These are phyloP conservation scores for Zeuzera pyrina DNA, from an alignment of 2,888 invertebrate genomes.

Conservation along the genomic window DNA sequence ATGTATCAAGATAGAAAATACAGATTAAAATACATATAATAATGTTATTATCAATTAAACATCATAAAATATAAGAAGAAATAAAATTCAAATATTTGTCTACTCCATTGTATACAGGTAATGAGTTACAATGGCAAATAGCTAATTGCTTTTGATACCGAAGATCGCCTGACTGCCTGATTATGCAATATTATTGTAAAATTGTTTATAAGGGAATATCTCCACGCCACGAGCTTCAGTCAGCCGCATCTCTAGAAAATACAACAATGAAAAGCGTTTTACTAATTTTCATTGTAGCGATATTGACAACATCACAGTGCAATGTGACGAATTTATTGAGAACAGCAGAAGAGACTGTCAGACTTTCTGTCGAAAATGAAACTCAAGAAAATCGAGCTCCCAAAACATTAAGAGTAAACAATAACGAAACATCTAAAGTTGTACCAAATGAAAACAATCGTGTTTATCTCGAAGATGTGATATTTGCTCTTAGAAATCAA, in stretches of 20 bases:
- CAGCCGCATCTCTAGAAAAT: constrained; percentile 12
- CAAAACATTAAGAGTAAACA: constrained; percentile 12
- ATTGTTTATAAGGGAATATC: constrained; percentile 29
- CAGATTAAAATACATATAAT: background rate
- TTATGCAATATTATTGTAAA: constrained; percentile 32
- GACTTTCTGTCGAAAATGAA: constrained; percentile 3
- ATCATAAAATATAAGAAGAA: background rate
- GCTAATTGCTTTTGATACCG: no score
- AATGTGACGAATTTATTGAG: constrained; percentile 22
- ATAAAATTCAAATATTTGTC: background rate
- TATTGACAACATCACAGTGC: constrained; percentile 10
- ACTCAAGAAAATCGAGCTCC: background rate
- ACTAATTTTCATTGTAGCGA: constrained; percentile 17
- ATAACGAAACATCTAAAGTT: constrained; percentile 16
- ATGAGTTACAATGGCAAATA: no score
- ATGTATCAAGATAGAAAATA: no score
- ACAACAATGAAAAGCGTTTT: no score
- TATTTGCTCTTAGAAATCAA: constrained; percentile 42
- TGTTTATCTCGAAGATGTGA: constrained; percentile 55
- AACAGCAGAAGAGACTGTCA: constrained; percentile 11
- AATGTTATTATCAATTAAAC: background rate
- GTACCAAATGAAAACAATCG: constrained; percentile 21
- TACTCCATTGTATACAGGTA: no score
- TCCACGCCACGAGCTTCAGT: constrained; percentile 27
- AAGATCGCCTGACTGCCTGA: constrained; percentile 26